A percentile compares a stretch with the other conserved stretches of the same genome.
Conservation (phyloP, 1,140 invertebrate genomes). For the Trichogramma pretiosum region DNA sequence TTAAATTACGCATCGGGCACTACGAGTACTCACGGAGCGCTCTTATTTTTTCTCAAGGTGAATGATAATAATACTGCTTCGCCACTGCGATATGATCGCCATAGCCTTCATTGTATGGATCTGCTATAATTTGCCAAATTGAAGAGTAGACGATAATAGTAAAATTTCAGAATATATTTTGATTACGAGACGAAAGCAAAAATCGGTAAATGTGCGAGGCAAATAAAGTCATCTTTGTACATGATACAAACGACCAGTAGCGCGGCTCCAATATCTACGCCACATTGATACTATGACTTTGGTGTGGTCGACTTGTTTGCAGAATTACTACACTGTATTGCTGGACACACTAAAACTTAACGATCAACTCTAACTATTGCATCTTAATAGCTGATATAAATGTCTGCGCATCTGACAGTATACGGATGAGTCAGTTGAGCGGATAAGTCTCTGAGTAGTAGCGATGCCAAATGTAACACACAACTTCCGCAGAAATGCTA, state of each 20-base stretch:
- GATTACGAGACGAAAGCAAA: no score
- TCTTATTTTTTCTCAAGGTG: background rate
- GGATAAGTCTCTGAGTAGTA: background rate
- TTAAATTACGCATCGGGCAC: constrained; percentile 18
- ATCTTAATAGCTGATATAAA: constrained; percentile 3
- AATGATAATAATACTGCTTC: no score
- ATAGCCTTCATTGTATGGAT: no score
- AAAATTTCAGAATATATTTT: no score
- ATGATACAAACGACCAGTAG: no score
- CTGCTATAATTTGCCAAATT: no score
- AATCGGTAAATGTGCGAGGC: no score
- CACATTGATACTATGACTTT: no score
- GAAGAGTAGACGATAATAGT: no score
- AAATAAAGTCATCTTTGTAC: no score
- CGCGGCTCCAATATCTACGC: no score
- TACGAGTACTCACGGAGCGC: background rate
- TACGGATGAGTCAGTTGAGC: background rate
- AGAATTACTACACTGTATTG: background rate
- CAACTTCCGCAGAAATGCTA: background rate
- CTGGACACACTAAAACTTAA: constrained; percentile 3
- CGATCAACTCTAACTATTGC: constrained; percentile 8
- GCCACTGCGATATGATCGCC: no score
- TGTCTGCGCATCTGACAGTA: constrained; percentile 2
- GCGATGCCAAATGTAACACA: background rate
- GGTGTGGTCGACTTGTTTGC: constrained; percentile 1